Evolutionary conservation across 2,888 invertebrate genomes (phyloP).

Genomic region (Rambutsinella grinnellia): DNA sequence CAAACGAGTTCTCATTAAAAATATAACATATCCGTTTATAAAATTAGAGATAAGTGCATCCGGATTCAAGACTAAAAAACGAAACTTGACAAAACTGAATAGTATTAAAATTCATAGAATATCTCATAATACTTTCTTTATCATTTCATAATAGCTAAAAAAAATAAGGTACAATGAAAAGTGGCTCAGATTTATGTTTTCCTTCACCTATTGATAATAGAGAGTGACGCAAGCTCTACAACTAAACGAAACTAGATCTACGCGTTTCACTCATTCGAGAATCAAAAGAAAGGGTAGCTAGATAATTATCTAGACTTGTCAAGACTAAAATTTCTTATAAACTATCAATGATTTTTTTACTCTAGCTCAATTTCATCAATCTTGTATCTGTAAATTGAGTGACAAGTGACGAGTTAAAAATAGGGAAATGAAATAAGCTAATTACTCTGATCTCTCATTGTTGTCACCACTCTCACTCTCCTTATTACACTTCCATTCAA

Average conservation of each 20-base stretch:
- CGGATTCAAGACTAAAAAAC: neutral
- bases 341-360: too few species aligned
- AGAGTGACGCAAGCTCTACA: too few species aligned
- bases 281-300: too few species aligned
- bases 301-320: too few species aligned
- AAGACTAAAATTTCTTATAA: too few species aligned
- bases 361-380: neutral
- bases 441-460: neutral
- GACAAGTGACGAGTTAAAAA: neutral
- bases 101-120: neutral
- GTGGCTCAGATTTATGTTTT: neutral
- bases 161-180: neutral
- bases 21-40: neutral
- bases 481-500: slow-evolving; percentile 56
- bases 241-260: too few species aligned
- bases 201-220: neutral
- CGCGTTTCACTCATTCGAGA: too few species aligned
- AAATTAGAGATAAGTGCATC: neutral
- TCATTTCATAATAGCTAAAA: neutral
- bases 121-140: neutral
- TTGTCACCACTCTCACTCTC: neutral
- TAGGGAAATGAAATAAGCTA: neutral
- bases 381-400: neutral
- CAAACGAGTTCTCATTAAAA: neutral
- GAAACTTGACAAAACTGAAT: neutral